These are phyloP conservation scores for Fregata magnificens DNA, from an alignment of 2,113 vertebrate species.

Conservation along the genomic window DNA sequence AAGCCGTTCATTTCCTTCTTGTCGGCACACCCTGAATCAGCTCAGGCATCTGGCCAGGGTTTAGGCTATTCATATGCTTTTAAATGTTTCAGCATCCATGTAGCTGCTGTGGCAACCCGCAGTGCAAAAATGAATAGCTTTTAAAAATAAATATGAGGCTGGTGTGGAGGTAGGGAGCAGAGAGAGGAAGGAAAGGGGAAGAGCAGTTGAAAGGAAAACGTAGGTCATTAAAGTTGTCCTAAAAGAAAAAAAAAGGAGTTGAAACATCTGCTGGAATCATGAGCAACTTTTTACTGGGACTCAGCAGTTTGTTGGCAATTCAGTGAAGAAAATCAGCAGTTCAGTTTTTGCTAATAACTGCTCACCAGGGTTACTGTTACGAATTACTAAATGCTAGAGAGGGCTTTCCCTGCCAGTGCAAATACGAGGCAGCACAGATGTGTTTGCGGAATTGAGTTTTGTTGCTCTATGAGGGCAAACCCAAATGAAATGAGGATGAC, in stretches of 20 bases:
- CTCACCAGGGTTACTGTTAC: background rate
- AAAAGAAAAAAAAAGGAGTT: background rate
- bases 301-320: background rate
- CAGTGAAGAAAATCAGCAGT: background rate
- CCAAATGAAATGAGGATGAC: background rate
- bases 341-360: background rate
- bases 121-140: background rate
- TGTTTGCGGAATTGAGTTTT: background rate
- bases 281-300: background rate
- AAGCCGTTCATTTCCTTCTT: background rate
- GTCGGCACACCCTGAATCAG: background rate
- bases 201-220: slow-evolving; percentile 16
- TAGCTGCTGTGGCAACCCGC: slow-evolving; percentile 15
- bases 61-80: background rate
- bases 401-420: background rate
- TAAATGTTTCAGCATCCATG: slow-evolving; percentile 7
- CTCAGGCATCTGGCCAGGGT: background rate
- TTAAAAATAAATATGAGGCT: background rate
- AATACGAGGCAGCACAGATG: background rate
- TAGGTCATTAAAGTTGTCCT: background rate
- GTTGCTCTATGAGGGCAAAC: background rate
- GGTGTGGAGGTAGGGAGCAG: background rate
- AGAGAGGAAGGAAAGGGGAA: slow-evolving; percentile 23
- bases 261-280: slow-evolving; percentile 16
- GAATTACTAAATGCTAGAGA: background rate